Evolutionary conservation across 2,797 vertebrate genomes (phyloP), one percentile per base, ranked within the genome.

Genomic region (Danio choprae): DNA sequence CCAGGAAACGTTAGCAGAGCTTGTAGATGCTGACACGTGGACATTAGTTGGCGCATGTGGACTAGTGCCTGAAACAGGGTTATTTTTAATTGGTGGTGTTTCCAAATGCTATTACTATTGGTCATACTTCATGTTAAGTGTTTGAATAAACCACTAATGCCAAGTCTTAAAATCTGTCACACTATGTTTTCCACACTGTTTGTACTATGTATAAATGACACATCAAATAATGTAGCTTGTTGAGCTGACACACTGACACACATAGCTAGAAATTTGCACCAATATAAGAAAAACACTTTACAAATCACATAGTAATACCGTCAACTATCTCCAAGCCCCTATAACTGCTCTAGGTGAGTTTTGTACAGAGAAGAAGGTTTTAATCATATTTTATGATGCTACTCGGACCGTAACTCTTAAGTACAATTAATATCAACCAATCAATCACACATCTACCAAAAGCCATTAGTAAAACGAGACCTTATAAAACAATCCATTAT

Each of bases 1-100:
- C 98, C 98, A 99, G 91, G 98, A 98, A 87, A 99, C 95, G 56
- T 99, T 99, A 91, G 96, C 97, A 82, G 96, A 96, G 92, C 95
- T 98, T 91, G 96, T 97, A 84, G 95, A 96, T 83, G 94, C 95
- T 87, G 94, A 91, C 38, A 98, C 96, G 22, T 95, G 96, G 91
- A 99, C 95, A 84, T 94, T 95, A 88, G 94, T 94, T 2, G 98
- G 98, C 89, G 98, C 96, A 0, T 99, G 98, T 80, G 98, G 98
- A 93, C 98, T 99, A 90, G 98, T 99, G 91, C 98, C 98, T 99
- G 90, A 36, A 77, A 79, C 68, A 82, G 73, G 86, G 9, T 60
- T 56, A 73, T 74, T 50, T 29, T 67, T 50, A 44, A 20, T 78
- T 76, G 65, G 70, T 12, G 29, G 9, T 70, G 76, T 53, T 60